Base-by-base conservation (phyloP, 2,797 vertebrate genomes). In the Galago senegalensis region DNA sequence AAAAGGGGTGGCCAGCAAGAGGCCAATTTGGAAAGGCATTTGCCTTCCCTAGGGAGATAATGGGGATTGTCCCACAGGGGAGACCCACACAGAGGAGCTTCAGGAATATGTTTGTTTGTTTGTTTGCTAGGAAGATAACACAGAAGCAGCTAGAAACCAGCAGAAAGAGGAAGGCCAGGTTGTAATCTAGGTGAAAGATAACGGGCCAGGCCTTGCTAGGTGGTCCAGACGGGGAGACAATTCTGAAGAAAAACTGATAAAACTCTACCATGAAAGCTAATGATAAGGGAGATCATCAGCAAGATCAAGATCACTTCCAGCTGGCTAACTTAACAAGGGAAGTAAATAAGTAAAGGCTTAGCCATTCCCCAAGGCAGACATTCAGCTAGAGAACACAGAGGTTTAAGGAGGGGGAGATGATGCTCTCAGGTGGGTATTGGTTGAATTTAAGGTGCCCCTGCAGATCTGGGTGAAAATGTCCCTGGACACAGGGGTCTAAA, bases 321-420 rank as follows among this genome's bases (percentile, higher is more conserved):
- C 23, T 63, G 84, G 34, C 58, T 70, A 34, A 43, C 53, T 91
- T 95, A 87, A 72, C 56, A 77, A 88, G 81, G 7, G 56, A 94
- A 72, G 34, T 46, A 81, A 84, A 92, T 40, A 94, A 70, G 34
- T 46, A 81, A 84, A 92, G n/a, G 13, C 37, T 56, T 34, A 69
- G 5, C 25, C 13, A 8, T 11, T 58, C 14, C 72, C 88, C 31
- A 25, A 87, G 61, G 40, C n/a, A 29, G 46, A 79, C 63, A 82
- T 65, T 37, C 6, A 37, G 13, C 2, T 34, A 13, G 29, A 84
- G 21, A 83, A 67, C 25, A 25, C 67, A 40, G 56, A 40, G 31
- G 11, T 37, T 53, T 1, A 2, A 65, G 69, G 27, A 63, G 84
- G 84, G 85, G 13, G 69, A 70, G 77, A 61, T n/a, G 34, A 67